Evolutionary conservation across 2,113 vertebrate genomes (phyloP).

Genomic region (Gallinago paraguaiae): DNA sequence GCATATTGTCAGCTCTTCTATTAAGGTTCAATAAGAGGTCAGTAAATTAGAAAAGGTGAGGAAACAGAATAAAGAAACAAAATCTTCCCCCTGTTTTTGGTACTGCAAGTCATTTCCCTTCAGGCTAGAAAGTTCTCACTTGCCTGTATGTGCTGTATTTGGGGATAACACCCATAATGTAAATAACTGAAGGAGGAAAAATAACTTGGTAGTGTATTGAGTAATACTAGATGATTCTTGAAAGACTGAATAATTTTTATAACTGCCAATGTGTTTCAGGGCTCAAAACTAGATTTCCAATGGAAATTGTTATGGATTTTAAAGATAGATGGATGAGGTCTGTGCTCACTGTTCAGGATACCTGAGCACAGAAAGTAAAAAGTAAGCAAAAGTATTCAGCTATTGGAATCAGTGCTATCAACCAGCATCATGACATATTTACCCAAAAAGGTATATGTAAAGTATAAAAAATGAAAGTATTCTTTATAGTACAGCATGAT

Average conservation of each 20-base stretch:
- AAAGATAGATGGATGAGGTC: background rate
- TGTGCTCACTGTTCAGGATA: background rate
- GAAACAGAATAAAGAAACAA: background rate
- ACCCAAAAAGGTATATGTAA: background rate
- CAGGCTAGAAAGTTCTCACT: background rate
- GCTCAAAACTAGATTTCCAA: background rate
- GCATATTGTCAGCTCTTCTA: background rate
- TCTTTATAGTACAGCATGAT: background rate
- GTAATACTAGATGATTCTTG: background rate
- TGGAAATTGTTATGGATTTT: background rate
- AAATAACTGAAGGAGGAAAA: background rate
- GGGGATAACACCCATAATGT: background rate
- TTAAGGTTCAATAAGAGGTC: background rate
- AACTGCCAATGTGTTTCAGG: background rate
- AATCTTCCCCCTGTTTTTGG: background rate
- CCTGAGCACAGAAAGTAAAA: background rate
- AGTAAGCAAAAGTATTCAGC: background rate
- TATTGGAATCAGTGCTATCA: background rate
- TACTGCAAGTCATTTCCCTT: background rate
- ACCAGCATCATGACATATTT: background rate
- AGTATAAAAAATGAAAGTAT: background rate
- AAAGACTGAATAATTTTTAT: background rate
- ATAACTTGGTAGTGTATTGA: background rate
- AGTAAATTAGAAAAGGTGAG: background rate
- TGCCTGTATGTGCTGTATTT: background rate